A percentile compares a stretch with the other conserved stretches of the same genome.
Evolutionary conservation across 2,113 vertebrate genomes (phyloP).

Genomic region (Crotalus helleri): DNA sequence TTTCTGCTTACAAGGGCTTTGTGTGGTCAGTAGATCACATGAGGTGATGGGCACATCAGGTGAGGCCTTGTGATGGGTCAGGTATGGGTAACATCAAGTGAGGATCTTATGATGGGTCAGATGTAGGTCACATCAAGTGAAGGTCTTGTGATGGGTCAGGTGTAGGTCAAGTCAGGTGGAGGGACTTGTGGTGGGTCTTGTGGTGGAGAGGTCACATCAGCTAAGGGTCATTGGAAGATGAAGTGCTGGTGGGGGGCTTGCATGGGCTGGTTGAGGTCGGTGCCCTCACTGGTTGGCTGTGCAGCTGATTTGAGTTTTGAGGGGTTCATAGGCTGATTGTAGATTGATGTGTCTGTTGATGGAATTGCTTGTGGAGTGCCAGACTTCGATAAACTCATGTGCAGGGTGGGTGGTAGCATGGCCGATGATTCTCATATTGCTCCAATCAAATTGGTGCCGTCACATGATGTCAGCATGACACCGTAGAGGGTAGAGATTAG

Average conservation of each 20-base stretch:
- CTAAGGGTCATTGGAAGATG: background rate
- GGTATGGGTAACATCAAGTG: too few species aligned
- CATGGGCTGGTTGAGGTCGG: background rate
- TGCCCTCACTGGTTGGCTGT: background rate
- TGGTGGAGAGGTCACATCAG: too few species aligned
- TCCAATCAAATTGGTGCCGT: too few species aligned
- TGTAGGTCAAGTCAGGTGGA: too few species aligned
- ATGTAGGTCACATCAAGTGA: too few species aligned
- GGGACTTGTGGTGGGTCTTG: too few species aligned
- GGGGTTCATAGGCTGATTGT: background rate
- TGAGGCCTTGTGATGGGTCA: too few species aligned
- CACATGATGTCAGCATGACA: background rate
- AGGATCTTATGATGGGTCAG: background rate
- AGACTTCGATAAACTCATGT: background rate
- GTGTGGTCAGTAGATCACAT: background rate
- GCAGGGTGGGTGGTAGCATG: too few species aligned
- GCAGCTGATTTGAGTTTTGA: background rate
- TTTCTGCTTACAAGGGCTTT: background rate
- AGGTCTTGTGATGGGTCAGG: too few species aligned
- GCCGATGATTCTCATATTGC: too few species aligned
- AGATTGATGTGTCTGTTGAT: background rate
- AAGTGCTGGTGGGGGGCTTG: background rate
- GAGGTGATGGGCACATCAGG: background rate
- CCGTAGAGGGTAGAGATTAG: background rate
- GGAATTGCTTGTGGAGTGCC: background rate